A percentile compares a stretch with the other conserved stretches of the same genome.
phyloP scores from a whole-genome alignment of 2,113 vertebrate genomes.

The Pelodiscus sinensis region DNA sequence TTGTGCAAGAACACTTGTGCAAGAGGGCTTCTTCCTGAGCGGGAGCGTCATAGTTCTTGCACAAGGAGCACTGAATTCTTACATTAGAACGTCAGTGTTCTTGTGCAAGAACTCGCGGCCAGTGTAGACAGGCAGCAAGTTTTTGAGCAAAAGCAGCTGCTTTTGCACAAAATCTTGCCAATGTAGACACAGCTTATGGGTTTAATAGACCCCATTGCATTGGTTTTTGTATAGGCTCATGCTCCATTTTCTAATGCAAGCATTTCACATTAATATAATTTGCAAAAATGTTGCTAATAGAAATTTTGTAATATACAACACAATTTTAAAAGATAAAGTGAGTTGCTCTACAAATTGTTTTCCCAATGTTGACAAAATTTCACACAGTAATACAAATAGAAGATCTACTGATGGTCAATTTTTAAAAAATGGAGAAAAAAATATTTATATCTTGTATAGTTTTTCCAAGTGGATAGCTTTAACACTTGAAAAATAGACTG shows the following conservation, averaged over 20 bases:
- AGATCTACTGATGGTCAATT: background rate
- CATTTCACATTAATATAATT: background rate
- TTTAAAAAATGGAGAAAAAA: conserved; percentile 2
- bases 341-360: background rate
- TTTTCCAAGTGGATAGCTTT: background rate
- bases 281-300: background rate
- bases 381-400: background rate
- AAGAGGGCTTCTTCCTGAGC: too few relatives aligned
- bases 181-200: too few relatives aligned
- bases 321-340: background rate
- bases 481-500: background rate
- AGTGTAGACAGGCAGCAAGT: too few relatives aligned
- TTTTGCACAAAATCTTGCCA: too few relatives aligned
- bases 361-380: background rate
- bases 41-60: too few relatives aligned
- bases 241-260: background rate
- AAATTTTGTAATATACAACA: background rate
- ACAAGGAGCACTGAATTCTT: too few relatives aligned
- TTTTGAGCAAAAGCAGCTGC: too few relatives aligned
- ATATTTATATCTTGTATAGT: background rate
- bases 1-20: too few relatives aligned
- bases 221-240: background rate
- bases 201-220: background rate
- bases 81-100: too few relatives aligned
- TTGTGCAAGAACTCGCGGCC: too few relatives aligned